Base-by-base conservation (phyloP, 2,888 invertebrate genomes). In the Crepidodera aurea region DNA sequence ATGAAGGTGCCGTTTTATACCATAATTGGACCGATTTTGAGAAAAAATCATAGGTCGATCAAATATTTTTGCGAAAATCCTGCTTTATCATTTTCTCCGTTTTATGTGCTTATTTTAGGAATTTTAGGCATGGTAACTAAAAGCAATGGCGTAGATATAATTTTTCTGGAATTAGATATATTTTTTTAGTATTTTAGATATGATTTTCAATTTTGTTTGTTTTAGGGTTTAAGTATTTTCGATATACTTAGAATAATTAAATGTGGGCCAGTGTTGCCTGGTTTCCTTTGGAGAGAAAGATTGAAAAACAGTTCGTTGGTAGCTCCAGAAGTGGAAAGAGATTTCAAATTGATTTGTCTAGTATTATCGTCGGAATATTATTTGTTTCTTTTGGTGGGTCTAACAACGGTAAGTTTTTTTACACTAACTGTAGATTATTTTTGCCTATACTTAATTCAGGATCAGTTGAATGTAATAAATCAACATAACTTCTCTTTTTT, bases 301-400 rank as follows among this genome's bases (percentile, higher is more conserved):
- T 64, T 75, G 25, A 73, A 75, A 67, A 66, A 68, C 27, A 74
- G 73, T 12, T 74, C 72, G 62, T 40, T 78, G 2, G 68, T 79
- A 6, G 66, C 73, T 8, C 74, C 77, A 22, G 75, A 76, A 70
- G 68, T 71, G 40, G 78, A 79, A 68, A 69, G 81, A 53, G 81
- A 81, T 62, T 70, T 77, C 19, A 80, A 79, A 70, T 66, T 81
- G 19, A 76, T 81, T 48, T 75, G 75, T 59, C 66, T 79, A 13
- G 76, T 79, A 3, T 64, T 80, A n/a, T 79, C 78, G 1, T 58
- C 77, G 2, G 78, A 80, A 67, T 80, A 79, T 65, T 80, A 80
- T 59, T 55, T 75, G 12, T 72, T 80, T 22, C 67, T 81, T 3
- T 37, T 80, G 1, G 56, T 77, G 12, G 80, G 80, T 44, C 55